These are phyloP conservation scores for Artemia franciscana DNA, from an alignment of 1,140 invertebrate genomes.

Conservation along the genomic window DNA sequence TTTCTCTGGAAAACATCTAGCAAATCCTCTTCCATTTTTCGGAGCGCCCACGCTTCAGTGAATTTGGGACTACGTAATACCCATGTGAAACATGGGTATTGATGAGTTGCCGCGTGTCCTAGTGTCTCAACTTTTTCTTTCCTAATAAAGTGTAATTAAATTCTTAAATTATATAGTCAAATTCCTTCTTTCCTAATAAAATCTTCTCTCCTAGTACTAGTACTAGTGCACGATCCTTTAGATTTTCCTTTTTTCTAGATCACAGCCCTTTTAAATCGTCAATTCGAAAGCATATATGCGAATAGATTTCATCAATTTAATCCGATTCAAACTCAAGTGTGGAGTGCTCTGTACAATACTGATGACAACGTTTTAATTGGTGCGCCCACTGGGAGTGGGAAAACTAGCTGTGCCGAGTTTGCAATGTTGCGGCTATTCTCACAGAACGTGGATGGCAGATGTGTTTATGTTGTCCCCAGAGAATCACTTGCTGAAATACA, in stretches of 20 bases:
- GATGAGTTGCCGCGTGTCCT: too few relatives aligned
- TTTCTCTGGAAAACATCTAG: too few relatives aligned
- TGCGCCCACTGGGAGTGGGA: slow-evolving; percentile 78
- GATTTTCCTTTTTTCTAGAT: slow-evolving; percentile 18
- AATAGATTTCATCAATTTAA: slow-evolving; percentile 85
- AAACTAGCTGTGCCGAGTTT: slow-evolving; percentile 91
- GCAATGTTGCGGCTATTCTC: slow-evolving; percentile 72
- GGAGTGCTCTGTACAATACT: slow-evolving; percentile 93
- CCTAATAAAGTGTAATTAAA: too few relatives aligned
- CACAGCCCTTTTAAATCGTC: slow-evolving; percentile 52
- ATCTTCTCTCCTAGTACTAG: too few relatives aligned
- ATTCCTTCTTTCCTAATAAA: too few relatives aligned
- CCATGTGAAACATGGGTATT: too few relatives aligned
- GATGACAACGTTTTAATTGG: slow-evolving; percentile 98
- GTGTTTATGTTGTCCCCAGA: slow-evolving; percentile 81
- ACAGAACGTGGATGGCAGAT: slow-evolving; percentile 32
- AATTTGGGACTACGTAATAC: too few relatives aligned
- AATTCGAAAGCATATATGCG: slow-evolving; percentile 63
- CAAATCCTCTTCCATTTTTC: too few relatives aligned
- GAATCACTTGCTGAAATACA: slow-evolving; percentile 77
- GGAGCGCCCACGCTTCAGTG: too few relatives aligned
- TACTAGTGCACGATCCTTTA: too few relatives aligned
- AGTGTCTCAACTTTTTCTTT: too few relatives aligned
- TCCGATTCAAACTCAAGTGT: slow-evolving; percentile 98
- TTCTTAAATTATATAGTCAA: too few relatives aligned